Percentiles rank a stretch among this genome's conserved stretches.
Evolutionary conservation across 2,113 vertebrate species (phyloP).

Genomic region (Garra rufa): DNA sequence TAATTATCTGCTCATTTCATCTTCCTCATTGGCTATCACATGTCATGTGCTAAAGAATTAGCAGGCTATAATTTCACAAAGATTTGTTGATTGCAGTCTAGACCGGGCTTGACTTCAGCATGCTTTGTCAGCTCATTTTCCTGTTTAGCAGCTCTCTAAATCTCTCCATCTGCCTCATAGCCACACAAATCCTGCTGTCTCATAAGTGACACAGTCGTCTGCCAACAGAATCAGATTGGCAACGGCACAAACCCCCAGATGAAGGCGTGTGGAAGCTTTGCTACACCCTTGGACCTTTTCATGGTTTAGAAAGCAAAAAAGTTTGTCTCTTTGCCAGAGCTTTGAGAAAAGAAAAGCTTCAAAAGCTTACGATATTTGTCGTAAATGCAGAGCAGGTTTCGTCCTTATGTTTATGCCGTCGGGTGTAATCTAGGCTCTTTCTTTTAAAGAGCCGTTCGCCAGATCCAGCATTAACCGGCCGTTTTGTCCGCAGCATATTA

Average conservation of each 20-base stretch:
- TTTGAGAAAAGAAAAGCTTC: constrained; percentile 11
- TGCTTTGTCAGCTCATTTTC: constrained; percentile 43
- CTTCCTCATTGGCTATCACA: not conserved
- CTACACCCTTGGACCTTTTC: constrained; percentile 47
- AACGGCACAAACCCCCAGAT: constrained; percentile 37
- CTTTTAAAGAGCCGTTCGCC: not conserved
- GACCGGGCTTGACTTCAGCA: constrained; percentile 12
- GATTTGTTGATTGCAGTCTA: constrained; percentile 31
- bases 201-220: constrained; percentile 27
- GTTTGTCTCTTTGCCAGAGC: not conserved
- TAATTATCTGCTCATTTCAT: constrained; percentile 18
- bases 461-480: not conserved
- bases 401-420: not conserved
- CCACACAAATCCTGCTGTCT: constrained; percentile 40
- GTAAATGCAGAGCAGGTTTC: constrained; percentile 11
- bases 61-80: constrained; percentile 38
- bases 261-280: constrained; percentile 37
- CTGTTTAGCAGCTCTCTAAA: not conserved
- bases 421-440: not conserved
- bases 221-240: constrained; percentile 35
- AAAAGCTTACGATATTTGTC: not conserved
- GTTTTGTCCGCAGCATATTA: not conserved
- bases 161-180: constrained; percentile 24
- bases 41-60: constrained; percentile 19
- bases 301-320: constrained; percentile 32